Evolutionary conservation across 2,888 invertebrate genomes (phyloP), one percentile per base, ranked within the genome.

Genomic region (Tetanocera ferruginea): DNA sequence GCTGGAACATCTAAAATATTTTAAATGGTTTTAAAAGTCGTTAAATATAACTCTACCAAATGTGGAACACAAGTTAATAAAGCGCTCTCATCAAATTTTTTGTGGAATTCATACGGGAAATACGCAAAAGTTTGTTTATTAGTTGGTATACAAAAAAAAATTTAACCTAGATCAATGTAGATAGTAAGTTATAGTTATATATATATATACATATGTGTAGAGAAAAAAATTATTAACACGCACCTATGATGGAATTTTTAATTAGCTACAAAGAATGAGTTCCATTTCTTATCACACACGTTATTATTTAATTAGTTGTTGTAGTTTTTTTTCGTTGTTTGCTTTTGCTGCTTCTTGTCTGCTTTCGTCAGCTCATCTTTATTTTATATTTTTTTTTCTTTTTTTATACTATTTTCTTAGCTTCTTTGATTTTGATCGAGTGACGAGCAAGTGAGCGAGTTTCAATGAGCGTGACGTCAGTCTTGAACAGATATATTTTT

Each of bases 211-310:
- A n/a, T n/a, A 25, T 60, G 28, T 8, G 1, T 25, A 60, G 25
- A 37, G 9, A 31, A 31, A 66, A 8, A 70, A 69, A 25, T 37
- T 6, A 67, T 49, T 60, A 57, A 83, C 84, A 84, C 84, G 82
- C 81, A 84, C 84, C 83, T 83, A 84, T 82, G 78, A 84, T 83
- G 84, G 84, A 86, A 84, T 85, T 84, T 81, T 43, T 34, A 37
- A 78, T 74, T 77, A 55, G 49, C 43, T 52, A 57, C n/a, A 49
- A 57, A 72, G 52, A 72, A 72, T 71, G 70, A 73, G 52, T 78
- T 77, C 79, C 70, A 69, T 76, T 80, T 83, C 82, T 82, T 83
- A 85, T 84, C 85, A 86, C 85, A 85, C 85, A 83, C 85, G 83
- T 83, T 84, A 83, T 81, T 78, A 72, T 78, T 82, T 79, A 81